Evolutionary conservation across 2,888 invertebrate genomes (phyloP).

Genomic region (Phlogophora meticulosa): DNA sequence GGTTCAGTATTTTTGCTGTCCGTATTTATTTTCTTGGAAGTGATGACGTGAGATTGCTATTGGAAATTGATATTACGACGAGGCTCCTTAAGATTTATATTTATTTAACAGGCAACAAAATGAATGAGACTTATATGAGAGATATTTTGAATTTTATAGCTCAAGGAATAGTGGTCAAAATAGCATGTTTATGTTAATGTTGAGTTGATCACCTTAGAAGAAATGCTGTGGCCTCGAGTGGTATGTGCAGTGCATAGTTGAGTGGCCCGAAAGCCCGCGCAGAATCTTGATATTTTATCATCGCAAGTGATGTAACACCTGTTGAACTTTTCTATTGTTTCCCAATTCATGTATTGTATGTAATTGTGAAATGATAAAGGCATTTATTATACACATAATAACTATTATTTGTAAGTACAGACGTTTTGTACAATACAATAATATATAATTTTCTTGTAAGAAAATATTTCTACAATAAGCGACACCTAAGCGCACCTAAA

Average conservation of each 20-base stretch:
- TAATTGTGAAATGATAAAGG: constrained; percentile 46
- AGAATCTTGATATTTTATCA: constrained; percentile 74
- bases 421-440: not conserved
- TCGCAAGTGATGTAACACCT: constrained; percentile 68
- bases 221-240: constrained; percentile 84
- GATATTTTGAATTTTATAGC: constrained; percentile 56
- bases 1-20: constrained; percentile 59
- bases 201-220: constrained; percentile 85
- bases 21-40: constrained; percentile 47
- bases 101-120: constrained; percentile 44
- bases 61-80: constrained; percentile 44
- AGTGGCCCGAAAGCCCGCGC: constrained; percentile 70
- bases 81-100: constrained; percentile 49
- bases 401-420: not conserved
- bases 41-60: constrained; percentile 43
- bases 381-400: constrained; percentile 5
- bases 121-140: constrained; percentile 48
- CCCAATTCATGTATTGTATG: constrained; percentile 40
- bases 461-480: constrained; percentile 14
- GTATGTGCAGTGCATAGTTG: constrained; percentile 77
- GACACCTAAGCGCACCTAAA: constrained; percentile 42
- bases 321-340: constrained; percentile 66
- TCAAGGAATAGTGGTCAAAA: constrained; percentile 37
- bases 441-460: not conserved
- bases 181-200: constrained; percentile 48